Percentiles rank a stretch among this genome's conserved stretches.
Conservation (phyloP, 2,113 vertebrate species). For the Rhinichthys klamathensis region DNA sequence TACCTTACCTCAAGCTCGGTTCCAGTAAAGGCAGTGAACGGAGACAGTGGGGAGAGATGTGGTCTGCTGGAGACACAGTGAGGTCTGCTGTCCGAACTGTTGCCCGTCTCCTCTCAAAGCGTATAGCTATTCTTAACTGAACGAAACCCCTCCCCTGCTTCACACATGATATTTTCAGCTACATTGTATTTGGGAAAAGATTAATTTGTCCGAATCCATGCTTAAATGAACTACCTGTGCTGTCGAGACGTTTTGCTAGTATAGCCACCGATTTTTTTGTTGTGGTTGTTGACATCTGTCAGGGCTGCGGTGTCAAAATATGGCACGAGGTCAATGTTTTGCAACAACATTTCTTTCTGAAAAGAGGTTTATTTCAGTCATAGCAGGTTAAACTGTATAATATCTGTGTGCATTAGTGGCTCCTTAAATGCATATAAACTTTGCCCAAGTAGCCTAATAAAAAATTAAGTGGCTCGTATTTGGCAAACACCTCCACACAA, state of each 20-base stretch:
- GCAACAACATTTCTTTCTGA: not conserved
- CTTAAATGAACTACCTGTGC: not conserved
- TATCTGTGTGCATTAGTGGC: not conserved
- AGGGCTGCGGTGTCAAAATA: not conserved
- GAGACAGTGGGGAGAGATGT: not conserved
- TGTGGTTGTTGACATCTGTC: too few relatives aligned
- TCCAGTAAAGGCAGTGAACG: slow-evolving; percentile 8
- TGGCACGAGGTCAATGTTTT: not conserved
- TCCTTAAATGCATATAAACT: not conserved
- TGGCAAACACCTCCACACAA: not conserved
- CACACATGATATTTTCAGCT: not conserved
- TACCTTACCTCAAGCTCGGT: slow-evolving; percentile 43
- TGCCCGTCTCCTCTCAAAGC: slow-evolving; percentile 32
- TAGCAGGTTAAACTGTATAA: not conserved
- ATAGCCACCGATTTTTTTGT: not conserved
- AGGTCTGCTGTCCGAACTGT: slow-evolving; percentile 47
- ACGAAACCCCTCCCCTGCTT: slow-evolving; percentile 42
- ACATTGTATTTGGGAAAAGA: not conserved
- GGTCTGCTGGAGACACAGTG: slow-evolving; percentile 5
- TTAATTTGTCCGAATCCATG: not conserved
- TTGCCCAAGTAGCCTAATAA: not conserved
- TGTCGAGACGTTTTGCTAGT: not conserved
- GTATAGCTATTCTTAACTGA: slow-evolving; percentile 28
- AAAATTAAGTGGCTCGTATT: not conserved
- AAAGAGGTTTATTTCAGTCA: not conserved